phyloP scores from a whole-genome alignment of 1,140 invertebrate genomes.

The Chrysoperla carnea region DNA sequence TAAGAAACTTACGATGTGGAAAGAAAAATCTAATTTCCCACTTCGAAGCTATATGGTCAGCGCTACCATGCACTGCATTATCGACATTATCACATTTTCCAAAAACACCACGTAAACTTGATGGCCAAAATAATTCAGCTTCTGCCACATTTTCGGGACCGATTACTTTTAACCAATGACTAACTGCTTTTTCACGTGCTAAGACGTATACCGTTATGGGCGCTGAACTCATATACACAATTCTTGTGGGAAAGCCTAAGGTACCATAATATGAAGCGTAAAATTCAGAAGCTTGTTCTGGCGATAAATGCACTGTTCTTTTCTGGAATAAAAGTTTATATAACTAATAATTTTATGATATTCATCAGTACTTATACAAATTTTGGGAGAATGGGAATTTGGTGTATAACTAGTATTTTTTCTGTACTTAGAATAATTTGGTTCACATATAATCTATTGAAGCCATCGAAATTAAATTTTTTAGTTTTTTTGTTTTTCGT shows the following conservation, averaged over 20 bases:
- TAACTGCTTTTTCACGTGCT: conserved; percentile 41
- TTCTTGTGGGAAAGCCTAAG: conserved; percentile 49
- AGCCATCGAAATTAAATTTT: too few species aligned
- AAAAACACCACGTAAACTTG: conserved; percentile 51
- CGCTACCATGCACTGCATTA: conserved; percentile 72
- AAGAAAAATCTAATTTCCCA: conserved; percentile 83
- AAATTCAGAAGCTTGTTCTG: conserved; percentile 67
- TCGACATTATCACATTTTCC: conserved; percentile 32
- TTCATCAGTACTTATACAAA: too few species aligned
- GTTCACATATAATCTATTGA: too few species aligned
- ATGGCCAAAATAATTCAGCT: conserved; percentile 49
- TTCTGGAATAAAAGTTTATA: conserved; percentile 26
- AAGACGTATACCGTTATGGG: conserved; percentile 52
- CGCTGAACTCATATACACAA: conserved; percentile 58
- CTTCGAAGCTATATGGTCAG: conserved; percentile 45
- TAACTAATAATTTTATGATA: too few species aligned
- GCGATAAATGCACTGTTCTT: conserved; percentile 47
- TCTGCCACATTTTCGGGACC: conserved; percentile 39
- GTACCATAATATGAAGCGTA: conserved; percentile 54
- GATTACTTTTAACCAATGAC: conserved; percentile 50
- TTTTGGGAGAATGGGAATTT: too few species aligned
- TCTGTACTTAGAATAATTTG: too few species aligned
- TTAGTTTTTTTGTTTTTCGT: too few species aligned
- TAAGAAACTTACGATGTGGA: conserved; percentile 53
- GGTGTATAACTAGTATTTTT: too few species aligned